Evolutionary conservation across 2,113 vertebrate genomes (phyloP).

Genomic region (Austrofundulus limnaeus): DNA sequence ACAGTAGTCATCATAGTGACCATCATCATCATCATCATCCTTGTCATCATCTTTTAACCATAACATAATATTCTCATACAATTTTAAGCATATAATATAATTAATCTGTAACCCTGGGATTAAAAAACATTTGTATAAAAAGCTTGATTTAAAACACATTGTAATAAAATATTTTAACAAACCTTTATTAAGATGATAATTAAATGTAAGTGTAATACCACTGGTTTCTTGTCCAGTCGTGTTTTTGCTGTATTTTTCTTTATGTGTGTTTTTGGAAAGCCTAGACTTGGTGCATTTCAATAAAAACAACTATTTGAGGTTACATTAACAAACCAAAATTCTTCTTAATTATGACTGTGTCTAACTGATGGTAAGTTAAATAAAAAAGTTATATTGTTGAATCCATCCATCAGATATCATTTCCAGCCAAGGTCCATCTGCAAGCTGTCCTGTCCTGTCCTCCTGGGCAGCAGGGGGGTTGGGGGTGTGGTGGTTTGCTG

Average conservation of each 20-base stretch:
- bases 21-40: conserved; percentile 42
- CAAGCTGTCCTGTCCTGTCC: conserved; percentile 26
- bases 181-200: conserved; percentile 32
- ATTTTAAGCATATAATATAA: background rate
- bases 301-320: too few species aligned
- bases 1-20: conserved; percentile 70
- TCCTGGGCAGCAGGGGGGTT: conserved; percentile 26
- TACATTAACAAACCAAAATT: too few species aligned
- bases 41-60: conserved; percentile 32
- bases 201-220: conserved; percentile 43
- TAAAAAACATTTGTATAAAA: background rate
- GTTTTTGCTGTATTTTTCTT: conserved; percentile 8
- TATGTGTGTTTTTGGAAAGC: background rate
- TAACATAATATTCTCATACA: conserved; percentile 1
- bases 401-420: conserved; percentile 2
- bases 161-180: background rate
- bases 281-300: background rate
- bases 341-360: background rate
- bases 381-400: conserved; percentile 6
- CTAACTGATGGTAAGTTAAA: conserved; percentile 2
- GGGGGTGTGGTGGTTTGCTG: conserved; percentile 15
- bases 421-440: conserved; percentile 23
- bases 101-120: background rate
- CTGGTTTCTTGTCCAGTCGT: conserved; percentile 27
- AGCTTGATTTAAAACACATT: conserved; percentile 10